phyloP scores from a whole-genome alignment of 2,113 vertebrate genomes.

The Ondatra zibethicus region DNA sequence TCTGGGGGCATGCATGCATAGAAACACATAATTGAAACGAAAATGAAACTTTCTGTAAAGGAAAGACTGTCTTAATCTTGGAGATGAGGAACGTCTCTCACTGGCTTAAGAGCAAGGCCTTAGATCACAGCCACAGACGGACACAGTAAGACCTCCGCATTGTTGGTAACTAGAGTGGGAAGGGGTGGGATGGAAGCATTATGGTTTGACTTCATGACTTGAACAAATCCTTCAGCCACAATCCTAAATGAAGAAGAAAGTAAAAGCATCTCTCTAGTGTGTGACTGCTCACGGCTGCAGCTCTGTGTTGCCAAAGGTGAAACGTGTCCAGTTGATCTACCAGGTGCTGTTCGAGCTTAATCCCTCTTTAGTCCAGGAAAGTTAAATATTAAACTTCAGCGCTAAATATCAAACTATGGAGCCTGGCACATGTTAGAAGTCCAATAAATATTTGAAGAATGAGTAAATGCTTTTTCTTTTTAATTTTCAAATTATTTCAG shows the following conservation, averaged over 20 bases:
- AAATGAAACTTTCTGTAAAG: background rate
- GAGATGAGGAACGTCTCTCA: background rate
- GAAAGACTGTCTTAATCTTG: slow-evolving; percentile 50
- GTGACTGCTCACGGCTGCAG: background rate
- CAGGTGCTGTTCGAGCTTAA: background rate
- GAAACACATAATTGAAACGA: background rate
- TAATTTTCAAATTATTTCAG: slow-evolving; percentile 10
- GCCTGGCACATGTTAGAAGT: slow-evolving; percentile 3
- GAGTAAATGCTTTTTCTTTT: slow-evolving; percentile 11
- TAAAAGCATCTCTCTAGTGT: background rate
- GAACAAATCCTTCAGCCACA: background rate
- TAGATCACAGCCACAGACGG: background rate
- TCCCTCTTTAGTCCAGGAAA: slow-evolving; percentile 6
- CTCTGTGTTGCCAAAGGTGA: background rate
- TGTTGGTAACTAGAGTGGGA: background rate
- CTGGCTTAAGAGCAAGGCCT: background rate
- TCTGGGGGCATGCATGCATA: background rate
- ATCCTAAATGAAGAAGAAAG: background rate
- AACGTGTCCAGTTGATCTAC: background rate
- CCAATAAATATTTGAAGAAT: slow-evolving; percentile 58
- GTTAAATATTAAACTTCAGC: slow-evolving; percentile 56
- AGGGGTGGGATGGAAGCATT: background rate
- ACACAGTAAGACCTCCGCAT: background rate
- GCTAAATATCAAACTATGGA: slow-evolving; percentile 12
- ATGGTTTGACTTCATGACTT: background rate